These are phyloP conservation scores for Gulo gulo DNA, from an alignment of 2,113 vertebrate genomes.

Conservation along the genomic window DNA sequence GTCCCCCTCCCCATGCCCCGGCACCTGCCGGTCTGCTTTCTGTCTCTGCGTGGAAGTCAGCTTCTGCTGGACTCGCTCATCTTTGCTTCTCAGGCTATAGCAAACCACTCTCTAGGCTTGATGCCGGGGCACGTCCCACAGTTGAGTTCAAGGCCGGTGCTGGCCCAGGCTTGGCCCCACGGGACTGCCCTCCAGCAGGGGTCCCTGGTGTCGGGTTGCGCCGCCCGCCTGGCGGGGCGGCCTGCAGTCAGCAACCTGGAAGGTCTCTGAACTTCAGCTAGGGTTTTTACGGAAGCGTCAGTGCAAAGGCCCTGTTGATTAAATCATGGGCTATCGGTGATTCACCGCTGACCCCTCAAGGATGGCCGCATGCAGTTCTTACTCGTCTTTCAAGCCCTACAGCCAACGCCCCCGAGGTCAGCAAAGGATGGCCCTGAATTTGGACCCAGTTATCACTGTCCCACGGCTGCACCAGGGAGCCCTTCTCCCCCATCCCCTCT, in stretches of 20 bases:
- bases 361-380: background rate
- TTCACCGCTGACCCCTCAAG: background rate
- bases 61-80: background rate
- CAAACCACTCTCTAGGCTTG: background rate
- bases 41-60: background rate
- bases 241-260: background rate
- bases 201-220: background rate
- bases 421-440: background rate
- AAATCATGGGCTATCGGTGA: background rate
- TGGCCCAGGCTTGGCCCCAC: background rate
- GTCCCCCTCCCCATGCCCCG: background rate
- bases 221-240: too few relatives aligned
- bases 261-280: background rate
- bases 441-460: background rate
- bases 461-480: background rate
- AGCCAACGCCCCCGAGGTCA: background rate
- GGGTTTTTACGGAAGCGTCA: background rate
- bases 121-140: background rate
- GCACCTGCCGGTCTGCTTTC: background rate
- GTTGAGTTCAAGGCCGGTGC: background rate
- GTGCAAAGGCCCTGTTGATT: background rate
- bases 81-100: background rate
- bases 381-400: background rate
- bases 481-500: rapidly evolving
- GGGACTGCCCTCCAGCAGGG: background rate